phyloP scores from a whole-genome alignment of 2,888 invertebrate species.

The Lacanobia oleracea region DNA sequence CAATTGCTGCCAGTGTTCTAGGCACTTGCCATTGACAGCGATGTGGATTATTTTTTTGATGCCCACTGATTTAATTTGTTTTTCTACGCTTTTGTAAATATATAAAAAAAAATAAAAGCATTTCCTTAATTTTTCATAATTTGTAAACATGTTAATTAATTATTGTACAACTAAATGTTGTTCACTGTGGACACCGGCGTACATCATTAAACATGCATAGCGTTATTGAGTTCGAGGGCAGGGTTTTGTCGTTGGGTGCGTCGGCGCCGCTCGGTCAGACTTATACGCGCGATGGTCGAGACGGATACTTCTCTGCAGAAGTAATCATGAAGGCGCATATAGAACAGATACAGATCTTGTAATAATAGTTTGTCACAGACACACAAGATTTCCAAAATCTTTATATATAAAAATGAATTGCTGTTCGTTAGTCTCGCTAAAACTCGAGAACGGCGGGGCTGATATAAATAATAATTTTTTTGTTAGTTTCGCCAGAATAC shows the following conservation, averaged over 20 bases:
- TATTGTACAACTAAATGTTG: not conserved
- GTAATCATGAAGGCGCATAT: not conserved
- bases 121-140: too few relatives aligned
- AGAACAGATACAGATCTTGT: not conserved
- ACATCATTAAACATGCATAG: constrained; percentile 55
- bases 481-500: too few relatives aligned
- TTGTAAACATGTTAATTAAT: not conserved
- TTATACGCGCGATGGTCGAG: constrained; percentile 13
- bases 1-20: too few relatives aligned
- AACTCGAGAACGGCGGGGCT: too few relatives aligned
- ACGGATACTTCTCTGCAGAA: constrained; percentile 23
- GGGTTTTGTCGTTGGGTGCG: constrained; percentile 62
- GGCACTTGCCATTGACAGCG: too few relatives aligned
- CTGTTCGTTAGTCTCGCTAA: too few relatives aligned
- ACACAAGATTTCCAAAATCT: not conserved
- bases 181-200: constrained; percentile 35
- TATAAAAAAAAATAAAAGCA: too few relatives aligned
- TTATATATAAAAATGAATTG: too few relatives aligned
- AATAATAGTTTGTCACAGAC: not conserved
- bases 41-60: too few relatives aligned
- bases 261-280: constrained; percentile 36
- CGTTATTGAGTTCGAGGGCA: constrained; percentile 50
- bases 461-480: too few relatives aligned
- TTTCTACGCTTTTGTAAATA: too few relatives aligned
- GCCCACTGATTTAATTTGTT: too few relatives aligned